Evolutionary conservation across 2,113 vertebrate species (phyloP).

Genomic region (Cyanoderma ruficeps): DNA sequence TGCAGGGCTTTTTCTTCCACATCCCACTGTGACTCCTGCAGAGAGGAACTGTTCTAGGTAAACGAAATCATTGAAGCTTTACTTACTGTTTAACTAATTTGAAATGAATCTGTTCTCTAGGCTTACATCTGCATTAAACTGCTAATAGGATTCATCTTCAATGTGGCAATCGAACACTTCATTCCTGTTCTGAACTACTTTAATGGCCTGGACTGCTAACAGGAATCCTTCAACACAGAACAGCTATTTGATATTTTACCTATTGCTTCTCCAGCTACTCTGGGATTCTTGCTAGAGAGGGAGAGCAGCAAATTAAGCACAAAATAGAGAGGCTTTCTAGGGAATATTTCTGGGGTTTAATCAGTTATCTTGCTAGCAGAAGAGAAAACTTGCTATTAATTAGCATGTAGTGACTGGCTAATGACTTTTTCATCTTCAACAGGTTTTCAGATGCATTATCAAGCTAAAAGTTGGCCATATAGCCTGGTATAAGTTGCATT

Average conservation of each 20-base stretch:
- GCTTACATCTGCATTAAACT: constrained; percentile 35
- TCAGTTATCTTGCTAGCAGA: not conserved
- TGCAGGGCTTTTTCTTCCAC: constrained; percentile 44
- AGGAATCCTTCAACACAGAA: not conserved
- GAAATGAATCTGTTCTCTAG: constrained; percentile 34
- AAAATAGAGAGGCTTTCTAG: not conserved
- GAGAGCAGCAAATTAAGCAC: not conserved
- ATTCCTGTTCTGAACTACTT: constrained; percentile 9
- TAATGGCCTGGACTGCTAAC: not conserved
- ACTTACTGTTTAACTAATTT: constrained; percentile 36
- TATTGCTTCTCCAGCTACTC: not conserved
- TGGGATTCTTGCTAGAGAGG: not conserved
- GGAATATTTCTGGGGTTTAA: not conserved
- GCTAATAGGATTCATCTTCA: constrained; percentile 40
- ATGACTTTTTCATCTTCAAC: not conserved
- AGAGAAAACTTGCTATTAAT: not conserved
- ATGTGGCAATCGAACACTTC: not conserved
- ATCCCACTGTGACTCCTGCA: constrained; percentile 60
- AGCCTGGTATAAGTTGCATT: not conserved
- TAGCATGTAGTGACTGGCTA: not conserved
- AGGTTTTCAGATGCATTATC: not conserved
- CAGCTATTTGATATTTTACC: not conserved
- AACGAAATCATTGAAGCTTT: constrained; percentile 39
- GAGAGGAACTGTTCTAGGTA: constrained; percentile 60
- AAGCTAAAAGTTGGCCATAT: not conserved